phyloP scores from a whole-genome alignment of 2,888 invertebrate species.

The Stenodema calcarata region DNA sequence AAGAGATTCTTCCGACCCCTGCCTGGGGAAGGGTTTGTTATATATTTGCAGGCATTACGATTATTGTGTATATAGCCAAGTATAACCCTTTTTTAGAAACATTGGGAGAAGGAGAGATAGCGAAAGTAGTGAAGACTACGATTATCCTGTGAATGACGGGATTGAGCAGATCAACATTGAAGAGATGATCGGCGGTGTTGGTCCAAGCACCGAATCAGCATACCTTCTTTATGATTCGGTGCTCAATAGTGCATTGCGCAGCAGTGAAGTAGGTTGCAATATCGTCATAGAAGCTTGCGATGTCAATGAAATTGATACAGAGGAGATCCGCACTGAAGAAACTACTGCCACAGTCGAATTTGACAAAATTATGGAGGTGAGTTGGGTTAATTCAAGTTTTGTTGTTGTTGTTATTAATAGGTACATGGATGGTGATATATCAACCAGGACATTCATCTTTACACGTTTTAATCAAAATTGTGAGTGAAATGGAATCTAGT shows the following conservation, averaged over 20 bases:
- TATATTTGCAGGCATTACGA: no score
- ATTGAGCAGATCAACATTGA: conserved; percentile 29
- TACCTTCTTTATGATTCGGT: conserved; percentile 28
- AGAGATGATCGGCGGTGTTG: conserved; percentile 22
- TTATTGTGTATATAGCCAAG: neutral
- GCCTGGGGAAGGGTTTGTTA: no score
- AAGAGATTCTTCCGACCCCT: no score
- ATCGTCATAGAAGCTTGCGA: conserved; percentile 16
- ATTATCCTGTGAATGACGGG: neutral
- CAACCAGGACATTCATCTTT: no score
- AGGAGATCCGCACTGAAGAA: neutral
- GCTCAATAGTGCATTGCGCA: conserved; percentile 20
- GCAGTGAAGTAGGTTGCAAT: neutral
- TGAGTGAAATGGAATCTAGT: no score
- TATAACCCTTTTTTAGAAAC: neutral
- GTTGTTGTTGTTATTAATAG: no score
- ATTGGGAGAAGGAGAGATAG: conserved; percentile 3
- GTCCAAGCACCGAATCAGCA: neutral
- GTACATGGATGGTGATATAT: no score
- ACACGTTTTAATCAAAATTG: no score
- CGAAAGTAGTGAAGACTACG: conserved; percentile 34
- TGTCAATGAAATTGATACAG: neutral
- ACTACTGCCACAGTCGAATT: neutral
- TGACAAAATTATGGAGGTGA: neutral
- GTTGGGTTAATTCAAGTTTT: neutral